Evolutionary conservation across 2,113 vertebrate species (phyloP), one percentile per base, ranked within the genome.

Genomic region (Corythaixoides concolor): DNA sequence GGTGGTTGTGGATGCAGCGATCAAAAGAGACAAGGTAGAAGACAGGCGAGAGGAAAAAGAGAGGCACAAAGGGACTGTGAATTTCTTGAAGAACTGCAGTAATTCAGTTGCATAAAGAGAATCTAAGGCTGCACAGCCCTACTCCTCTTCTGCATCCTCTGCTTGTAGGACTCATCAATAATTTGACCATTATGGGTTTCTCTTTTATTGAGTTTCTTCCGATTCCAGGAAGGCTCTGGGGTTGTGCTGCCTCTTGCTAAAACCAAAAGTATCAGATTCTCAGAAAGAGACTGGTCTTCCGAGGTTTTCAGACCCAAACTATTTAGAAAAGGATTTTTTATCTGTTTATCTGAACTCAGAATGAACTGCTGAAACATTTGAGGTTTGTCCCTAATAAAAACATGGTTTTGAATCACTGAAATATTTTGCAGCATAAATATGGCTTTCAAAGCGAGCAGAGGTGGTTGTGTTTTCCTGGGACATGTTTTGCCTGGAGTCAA

Each of bases 301-400:
- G 2, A 93, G 84, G 41, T 47, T 93, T 96, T n/a, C 66, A 89
- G 83, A 55, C 73, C 80, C 50, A 33, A 95, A 62, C 69, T 93
- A 76, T 92, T 90, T 88, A 87, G 83, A 85, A 84, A 72, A 81
- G 68, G 90, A 86, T 70, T 88, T 95, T 92, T 81, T 37, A 49
- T 70, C 64, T 94, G 90, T 95, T 96, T 96, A 92, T 95, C 69
- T 95, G 92, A 97, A 92, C 90, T 78, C 10, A 0, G 89, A 60
- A 50, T 94, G 96, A 96, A 91, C 89, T 81, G 77, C 73, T 80
- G 59, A 91, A 91, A 63, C 43, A 4, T 91, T 93, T 93, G 96
- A 94, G 88, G 88, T 89, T 90, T 77, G 39, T 92, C 90, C 83
- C 62, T 92, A 78, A 84, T 78, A 53, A 94, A 82, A 95, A 76